A percentile compares a stretch with the other conserved stretches of the same genome.
These are phyloP conservation scores for Lasioglossum lativentre DNA, from an alignment of 2,888 invertebrate genomes.

Conservation along the genomic window DNA sequence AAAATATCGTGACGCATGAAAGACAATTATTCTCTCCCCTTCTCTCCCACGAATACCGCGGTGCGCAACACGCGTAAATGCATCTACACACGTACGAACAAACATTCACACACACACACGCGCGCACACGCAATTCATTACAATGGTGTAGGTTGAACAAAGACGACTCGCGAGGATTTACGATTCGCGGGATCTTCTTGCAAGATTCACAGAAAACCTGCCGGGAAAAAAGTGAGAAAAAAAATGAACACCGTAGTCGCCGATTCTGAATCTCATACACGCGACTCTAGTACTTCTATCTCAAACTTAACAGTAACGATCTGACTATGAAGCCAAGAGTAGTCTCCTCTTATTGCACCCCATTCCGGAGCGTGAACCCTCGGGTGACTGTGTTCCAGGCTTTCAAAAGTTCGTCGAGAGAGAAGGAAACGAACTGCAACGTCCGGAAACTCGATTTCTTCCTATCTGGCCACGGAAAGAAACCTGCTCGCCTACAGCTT, in stretches of 20 bases:
- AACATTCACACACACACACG: background rate
- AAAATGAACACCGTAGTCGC: background rate
- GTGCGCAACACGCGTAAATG: background rate
- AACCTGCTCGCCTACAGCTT: background rate
- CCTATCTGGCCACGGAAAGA: background rate
- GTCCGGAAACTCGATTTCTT: background rate
- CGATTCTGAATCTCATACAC: constrained; percentile 2
- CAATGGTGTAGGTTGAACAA: constrained; percentile 30
- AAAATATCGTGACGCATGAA: constrained; percentile 38
- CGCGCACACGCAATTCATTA: background rate
- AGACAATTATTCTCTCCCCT: constrained; percentile 33
- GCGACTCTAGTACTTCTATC: background rate
- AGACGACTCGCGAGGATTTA: constrained; percentile 18
- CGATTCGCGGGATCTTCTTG: constrained; percentile 1
- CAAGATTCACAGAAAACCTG: background rate
- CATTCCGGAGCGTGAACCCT: background rate
- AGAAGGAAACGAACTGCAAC: constrained; percentile 4
- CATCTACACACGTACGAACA: background rate
- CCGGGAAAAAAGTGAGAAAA: background rate
- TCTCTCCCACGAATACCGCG: background rate
- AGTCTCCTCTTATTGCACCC: background rate
- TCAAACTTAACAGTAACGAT: background rate
- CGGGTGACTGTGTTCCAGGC: background rate
- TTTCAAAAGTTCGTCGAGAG: background rate
- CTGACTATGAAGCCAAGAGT: background rate